Base-by-base conservation (phyloP, 1,140 invertebrate genomes). In the Bombus difficillimus region DNA sequence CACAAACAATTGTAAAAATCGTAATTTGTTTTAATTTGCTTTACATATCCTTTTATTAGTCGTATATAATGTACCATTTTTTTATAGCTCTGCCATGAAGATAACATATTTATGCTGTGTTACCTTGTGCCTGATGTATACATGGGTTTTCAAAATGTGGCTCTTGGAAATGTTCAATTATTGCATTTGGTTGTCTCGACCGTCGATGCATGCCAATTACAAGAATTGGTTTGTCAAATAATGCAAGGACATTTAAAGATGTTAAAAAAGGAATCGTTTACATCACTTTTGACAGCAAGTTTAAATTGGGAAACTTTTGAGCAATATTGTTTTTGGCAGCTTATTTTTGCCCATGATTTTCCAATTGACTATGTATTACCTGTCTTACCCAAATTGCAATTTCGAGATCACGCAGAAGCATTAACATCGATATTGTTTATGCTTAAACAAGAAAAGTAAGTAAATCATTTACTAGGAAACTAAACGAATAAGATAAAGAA, bases 241-340 rank as follows among this genome's bases (percentile, higher is more conserved):
- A 96, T 99, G 89, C 98, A 99, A 95, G 98, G 98, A 71, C 97
- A 98, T 92, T 94, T 98, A 47, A 96, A 97, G 88, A 97, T 98
- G 96, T 97, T 98, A 72, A 97, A 97, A 92, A 96, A 96, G 66
- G 97, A 98, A 89, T 97, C 97, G 39, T 96, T 98, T 47, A 96
- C 97, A 57, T 95, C 96, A 57, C 96, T 98, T 92, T 92, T 98
- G 92, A 98, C 97, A 88, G 97, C 97, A 22, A 99, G 98, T 93
- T 95, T 99, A 77, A 96, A 97, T 80, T 99, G 99, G 98, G 99
- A 99, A 94, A 99, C 98, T 3, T 98, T 99, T 91, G 99, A 99
- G 94, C 99, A 99, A 93, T 98, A 98, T 93, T 99, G 98, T 93
- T 96, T 99, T 15, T 99, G 99, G 99, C 98, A 99, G 95, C 96